Evolutionary conservation across 2,888 invertebrate species (phyloP).

Genomic region (Ophion obscuratus): DNA sequence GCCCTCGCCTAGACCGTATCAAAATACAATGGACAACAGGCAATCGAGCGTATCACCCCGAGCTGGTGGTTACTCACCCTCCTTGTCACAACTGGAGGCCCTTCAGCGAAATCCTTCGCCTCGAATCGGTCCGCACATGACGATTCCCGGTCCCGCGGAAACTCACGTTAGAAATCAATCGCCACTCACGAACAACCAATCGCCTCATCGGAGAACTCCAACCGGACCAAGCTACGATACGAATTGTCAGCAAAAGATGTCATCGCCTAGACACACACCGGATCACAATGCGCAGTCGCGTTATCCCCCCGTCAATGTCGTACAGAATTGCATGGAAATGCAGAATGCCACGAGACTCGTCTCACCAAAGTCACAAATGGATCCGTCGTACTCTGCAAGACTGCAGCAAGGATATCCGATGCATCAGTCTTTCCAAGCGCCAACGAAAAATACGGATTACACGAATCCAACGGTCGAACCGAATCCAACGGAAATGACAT

Average conservation of each 20-base stretch:
- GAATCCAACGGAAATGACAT: slow-evolving; percentile 59
- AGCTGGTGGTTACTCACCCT: slow-evolving; percentile 69
- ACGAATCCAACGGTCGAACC: slow-evolving; percentile 48
- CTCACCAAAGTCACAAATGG: slow-evolving; percentile 70
- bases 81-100: slow-evolving; percentile 72
- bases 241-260: slow-evolving; percentile 71
- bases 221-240: slow-evolving; percentile 66
- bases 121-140: slow-evolving; percentile 67
- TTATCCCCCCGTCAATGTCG: slow-evolving; percentile 66
- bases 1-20: slow-evolving; percentile 74
- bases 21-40: slow-evolving; percentile 73
- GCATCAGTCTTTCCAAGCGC: slow-evolving; percentile 61
- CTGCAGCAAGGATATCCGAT: slow-evolving; percentile 71
- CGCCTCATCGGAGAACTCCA: slow-evolving; percentile 65
- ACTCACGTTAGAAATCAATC: slow-evolving; percentile 71
- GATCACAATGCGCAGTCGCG: slow-evolving; percentile 73
- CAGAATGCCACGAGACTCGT: slow-evolving; percentile 67
- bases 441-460: slow-evolving; percentile 62
- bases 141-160: slow-evolving; percentile 62
- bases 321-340: slow-evolving; percentile 73
- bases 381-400: slow-evolving; percentile 62
- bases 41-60: slow-evolving; percentile 75
- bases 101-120: slow-evolving; percentile 72
- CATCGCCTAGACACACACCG: slow-evolving; percentile 67
- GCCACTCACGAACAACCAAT: slow-evolving; percentile 68